A percentile compares a stretch with the other conserved stretches of the same genome.
Evolutionary conservation across 2,888 invertebrate species (phyloP).

Genomic region (Fabriciana adippe): DNA sequence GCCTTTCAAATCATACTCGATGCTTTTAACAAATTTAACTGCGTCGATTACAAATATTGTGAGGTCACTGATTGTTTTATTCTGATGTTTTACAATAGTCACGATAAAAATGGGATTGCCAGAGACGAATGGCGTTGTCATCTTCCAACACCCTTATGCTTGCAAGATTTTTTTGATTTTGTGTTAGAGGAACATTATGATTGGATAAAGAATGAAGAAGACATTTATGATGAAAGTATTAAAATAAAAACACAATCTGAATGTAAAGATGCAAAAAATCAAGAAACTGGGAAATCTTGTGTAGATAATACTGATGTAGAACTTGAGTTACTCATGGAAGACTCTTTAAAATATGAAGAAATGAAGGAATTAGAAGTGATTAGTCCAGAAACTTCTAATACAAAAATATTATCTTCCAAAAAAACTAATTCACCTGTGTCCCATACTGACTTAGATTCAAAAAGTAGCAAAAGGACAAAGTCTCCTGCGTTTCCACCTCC

Average conservation of each 20-base stretch:
- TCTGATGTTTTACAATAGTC: slow-evolving; percentile 73
- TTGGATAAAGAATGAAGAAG: slow-evolving; percentile 74
- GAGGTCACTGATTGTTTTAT: slow-evolving; percentile 69
- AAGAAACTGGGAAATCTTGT: slow-evolving; percentile 55
- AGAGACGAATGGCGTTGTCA: slow-evolving; percentile 73
- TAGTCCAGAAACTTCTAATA: slow-evolving; percentile 41
- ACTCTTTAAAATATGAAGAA: slow-evolving; percentile 69
- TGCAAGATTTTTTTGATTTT: slow-evolving; percentile 81
- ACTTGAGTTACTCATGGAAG: slow-evolving; percentile 68
- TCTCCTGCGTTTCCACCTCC: slow-evolving; percentile 46
- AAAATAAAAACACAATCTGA: slow-evolving; percentile 50
- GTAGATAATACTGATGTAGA: slow-evolving; percentile 58
- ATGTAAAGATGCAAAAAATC: slow-evolving; percentile 48
- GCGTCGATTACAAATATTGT: slow-evolving; percentile 74
- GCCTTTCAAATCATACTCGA: slow-evolving; percentile 65
- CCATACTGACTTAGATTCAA: slow-evolving; percentile 50
- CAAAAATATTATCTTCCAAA: slow-evolving; percentile 42
- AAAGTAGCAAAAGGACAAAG: slow-evolving; percentile 57
- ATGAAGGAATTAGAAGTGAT: slow-evolving; percentile 47
- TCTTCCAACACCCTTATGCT: slow-evolving; percentile 74
- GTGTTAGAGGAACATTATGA: slow-evolving; percentile 73
- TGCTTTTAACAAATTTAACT: slow-evolving; percentile 67
- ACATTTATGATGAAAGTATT: slow-evolving; percentile 57
- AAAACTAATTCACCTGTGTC: slow-evolving; percentile 47
- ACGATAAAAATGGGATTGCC: slow-evolving; percentile 64